These are phyloP conservation scores for Brachystomella parvula DNA, from an alignment of 1,140 invertebrate species.

Conservation along the genomic window DNA sequence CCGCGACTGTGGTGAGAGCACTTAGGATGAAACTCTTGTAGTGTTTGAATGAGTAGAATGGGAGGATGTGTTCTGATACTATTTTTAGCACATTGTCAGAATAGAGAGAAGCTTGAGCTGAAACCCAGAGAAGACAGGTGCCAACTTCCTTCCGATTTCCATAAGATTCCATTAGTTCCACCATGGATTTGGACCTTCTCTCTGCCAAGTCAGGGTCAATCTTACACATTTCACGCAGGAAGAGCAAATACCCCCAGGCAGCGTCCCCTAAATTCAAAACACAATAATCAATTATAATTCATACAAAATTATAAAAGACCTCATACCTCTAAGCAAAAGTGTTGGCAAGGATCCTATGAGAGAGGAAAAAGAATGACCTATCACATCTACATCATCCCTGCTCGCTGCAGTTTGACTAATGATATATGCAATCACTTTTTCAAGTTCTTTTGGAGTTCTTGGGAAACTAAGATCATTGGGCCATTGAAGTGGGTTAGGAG, in stretches of 20 bases:
- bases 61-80: slow-evolving; percentile 30
- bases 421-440: slow-evolving; percentile 25
- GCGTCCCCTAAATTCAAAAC: slow-evolving; percentile 24
- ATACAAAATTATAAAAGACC: background rate
- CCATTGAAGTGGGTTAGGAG: slow-evolving; percentile 28
- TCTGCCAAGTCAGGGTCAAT: slow-evolving; percentile 26
- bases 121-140: slow-evolving; percentile 29
- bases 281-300: slow-evolving; percentile 7
- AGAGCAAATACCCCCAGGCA: slow-evolving; percentile 35
- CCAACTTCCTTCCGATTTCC: slow-evolving; percentile 37
- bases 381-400: slow-evolving; percentile 21
- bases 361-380: slow-evolving; percentile 28
- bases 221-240: slow-evolving; percentile 32
- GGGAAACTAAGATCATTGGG: slow-evolving; percentile 33
- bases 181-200: slow-evolving; percentile 21
- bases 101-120: slow-evolving; percentile 27
- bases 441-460: slow-evolving; percentile 19
- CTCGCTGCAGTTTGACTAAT: slow-evolving; percentile 20
- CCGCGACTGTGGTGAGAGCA: slow-evolving; percentile 16
- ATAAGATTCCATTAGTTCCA: slow-evolving; percentile 36
- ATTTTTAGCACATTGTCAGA: slow-evolving; percentile 35
- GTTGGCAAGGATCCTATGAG: slow-evolving; percentile 30
- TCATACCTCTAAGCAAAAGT: slow-evolving; percentile 30
- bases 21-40: slow-evolving; percentile 35
- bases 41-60: slow-evolving; percentile 36